Evolutionary conservation across 2,113 vertebrate genomes (phyloP).

Genomic region (Rhabdornis inornatus): DNA sequence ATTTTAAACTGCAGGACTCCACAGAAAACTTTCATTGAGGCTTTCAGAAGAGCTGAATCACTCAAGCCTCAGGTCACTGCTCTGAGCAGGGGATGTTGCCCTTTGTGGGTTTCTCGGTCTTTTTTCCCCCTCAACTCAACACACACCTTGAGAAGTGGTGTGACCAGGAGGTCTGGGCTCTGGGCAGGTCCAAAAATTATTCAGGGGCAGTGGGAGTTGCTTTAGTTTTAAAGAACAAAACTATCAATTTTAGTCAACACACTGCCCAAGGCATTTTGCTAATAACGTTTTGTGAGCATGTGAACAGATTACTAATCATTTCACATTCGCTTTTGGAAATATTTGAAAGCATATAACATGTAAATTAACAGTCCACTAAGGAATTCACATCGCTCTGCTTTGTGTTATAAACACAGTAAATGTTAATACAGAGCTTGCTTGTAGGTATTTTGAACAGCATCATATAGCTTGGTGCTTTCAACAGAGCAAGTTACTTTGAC

Average conservation of each 20-base stretch:
- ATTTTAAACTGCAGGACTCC: background rate
- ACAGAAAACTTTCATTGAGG: background rate
- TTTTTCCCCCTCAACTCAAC: background rate
- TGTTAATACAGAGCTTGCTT: conserved; percentile 64
- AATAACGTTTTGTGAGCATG: conserved; percentile 66
- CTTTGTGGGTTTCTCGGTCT: background rate
- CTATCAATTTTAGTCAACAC: conserved; percentile 55
- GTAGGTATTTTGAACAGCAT: conserved; percentile 6
- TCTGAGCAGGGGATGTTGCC: fast-evolving
- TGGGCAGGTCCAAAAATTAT: background rate
- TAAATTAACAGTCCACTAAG: conserved; percentile 78
- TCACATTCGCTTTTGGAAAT: conserved; percentile 73
- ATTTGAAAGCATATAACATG: conserved; percentile 65
- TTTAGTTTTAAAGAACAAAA: conserved; percentile 25
- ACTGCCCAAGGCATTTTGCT: conserved; percentile 67
- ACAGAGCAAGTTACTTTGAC: background rate
- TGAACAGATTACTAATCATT: conserved; percentile 63
- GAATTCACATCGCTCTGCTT: conserved; percentile 76
- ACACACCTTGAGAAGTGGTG: background rate
- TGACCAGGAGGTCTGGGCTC: background rate
- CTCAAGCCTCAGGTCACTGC: background rate
- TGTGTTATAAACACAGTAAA: conserved; percentile 70
- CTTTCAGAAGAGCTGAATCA: background rate
- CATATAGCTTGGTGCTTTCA: background rate
- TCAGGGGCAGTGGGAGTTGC: background rate